phyloP scores from a whole-genome alignment of 2,797 vertebrate genomes.

The Arrhamphus sclerolepis region DNA sequence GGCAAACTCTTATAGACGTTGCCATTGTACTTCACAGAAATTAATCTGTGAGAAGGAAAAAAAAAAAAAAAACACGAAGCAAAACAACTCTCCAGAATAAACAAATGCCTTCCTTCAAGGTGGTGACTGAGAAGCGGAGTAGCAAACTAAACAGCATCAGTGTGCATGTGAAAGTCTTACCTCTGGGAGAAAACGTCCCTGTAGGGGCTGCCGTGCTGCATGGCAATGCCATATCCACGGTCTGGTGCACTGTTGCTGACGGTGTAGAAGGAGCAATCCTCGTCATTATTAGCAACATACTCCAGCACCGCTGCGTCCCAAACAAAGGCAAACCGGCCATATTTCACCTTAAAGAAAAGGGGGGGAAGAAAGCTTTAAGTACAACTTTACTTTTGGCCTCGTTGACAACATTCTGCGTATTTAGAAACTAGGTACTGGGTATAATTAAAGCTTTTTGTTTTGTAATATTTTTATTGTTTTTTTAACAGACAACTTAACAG shows the following conservation, averaged over 20 bases:
- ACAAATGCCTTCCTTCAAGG: no score
- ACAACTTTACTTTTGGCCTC: not conserved
- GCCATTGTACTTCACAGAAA: no score
- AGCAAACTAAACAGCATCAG: no score
- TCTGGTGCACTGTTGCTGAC: conserved; percentile 90
- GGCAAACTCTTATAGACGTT: conserved; percentile 29
- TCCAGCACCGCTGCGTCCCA: conserved; percentile 98
- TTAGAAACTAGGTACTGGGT: conserved; percentile 1
- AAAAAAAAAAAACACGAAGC: not conserved
- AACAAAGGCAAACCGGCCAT: conserved; percentile 94
- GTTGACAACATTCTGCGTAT: no score
- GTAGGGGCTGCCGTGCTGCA: conserved; percentile 98
- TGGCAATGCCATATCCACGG: conserved; percentile 95
- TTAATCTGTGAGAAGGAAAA: no score
- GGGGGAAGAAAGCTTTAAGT: not conserved
- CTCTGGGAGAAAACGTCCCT: conserved; percentile 97
- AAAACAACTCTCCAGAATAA: no score
- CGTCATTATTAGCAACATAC: conserved; percentile 95
- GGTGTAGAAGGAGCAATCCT: conserved; percentile 95
- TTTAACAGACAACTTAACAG: no score
- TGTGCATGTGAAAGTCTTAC: no score
- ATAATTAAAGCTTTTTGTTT: not conserved
- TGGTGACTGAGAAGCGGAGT: no score
- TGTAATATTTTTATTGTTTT: no score
- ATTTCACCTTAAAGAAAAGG: conserved; percentile 86